Percentiles rank a stretch among this genome's conserved stretches.
These are phyloP conservation scores for Capromys pilorides DNA, from an alignment of 2,797 vertebrate genomes.

Conservation along the genomic window DNA sequence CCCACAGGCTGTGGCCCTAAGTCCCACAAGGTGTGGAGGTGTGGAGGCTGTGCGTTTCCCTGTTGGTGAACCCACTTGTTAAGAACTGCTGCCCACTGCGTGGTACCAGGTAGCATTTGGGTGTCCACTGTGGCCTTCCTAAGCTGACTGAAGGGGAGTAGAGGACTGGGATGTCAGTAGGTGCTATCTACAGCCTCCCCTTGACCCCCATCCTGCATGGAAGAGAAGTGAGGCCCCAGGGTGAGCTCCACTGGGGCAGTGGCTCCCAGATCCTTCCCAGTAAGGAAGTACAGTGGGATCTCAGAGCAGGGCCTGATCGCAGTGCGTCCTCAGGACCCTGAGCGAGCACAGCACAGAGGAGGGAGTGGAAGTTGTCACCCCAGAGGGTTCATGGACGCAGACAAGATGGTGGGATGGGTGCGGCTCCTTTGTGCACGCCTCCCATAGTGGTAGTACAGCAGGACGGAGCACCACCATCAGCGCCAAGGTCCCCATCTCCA, in stretches of 20 bases:
- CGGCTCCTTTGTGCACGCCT: background rate
- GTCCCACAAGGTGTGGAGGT: background rate
- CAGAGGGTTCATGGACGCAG: background rate
- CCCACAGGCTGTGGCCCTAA: background rate
- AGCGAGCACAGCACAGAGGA: constrained; percentile 65
- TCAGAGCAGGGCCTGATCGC: constrained; percentile 71
- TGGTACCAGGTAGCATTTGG: background rate
- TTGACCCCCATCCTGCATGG: accelerated
- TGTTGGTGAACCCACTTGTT: background rate
- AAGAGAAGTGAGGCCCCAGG: background rate
- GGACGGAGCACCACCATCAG: background rate
- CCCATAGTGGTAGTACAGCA: background rate
- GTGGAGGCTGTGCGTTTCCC: background rate
- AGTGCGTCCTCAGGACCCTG: constrained; percentile 76
- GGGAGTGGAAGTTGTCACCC: background rate
- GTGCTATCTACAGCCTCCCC: accelerated
- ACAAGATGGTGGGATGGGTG: background rate
- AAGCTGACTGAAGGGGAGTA: background rate
- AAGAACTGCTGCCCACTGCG: background rate
- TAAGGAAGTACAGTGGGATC: constrained; percentile 68
- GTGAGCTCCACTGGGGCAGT: background rate
- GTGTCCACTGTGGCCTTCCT: too few relatives aligned
- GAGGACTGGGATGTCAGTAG: background rate
- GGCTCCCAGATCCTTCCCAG: constrained; percentile 72
- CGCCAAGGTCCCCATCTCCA: background rate